A percentile compares a stretch with the other conserved stretches of the same genome.
Conservation (phyloP, 2,888 invertebrate species). For the Cephus rjabovi region DNA sequence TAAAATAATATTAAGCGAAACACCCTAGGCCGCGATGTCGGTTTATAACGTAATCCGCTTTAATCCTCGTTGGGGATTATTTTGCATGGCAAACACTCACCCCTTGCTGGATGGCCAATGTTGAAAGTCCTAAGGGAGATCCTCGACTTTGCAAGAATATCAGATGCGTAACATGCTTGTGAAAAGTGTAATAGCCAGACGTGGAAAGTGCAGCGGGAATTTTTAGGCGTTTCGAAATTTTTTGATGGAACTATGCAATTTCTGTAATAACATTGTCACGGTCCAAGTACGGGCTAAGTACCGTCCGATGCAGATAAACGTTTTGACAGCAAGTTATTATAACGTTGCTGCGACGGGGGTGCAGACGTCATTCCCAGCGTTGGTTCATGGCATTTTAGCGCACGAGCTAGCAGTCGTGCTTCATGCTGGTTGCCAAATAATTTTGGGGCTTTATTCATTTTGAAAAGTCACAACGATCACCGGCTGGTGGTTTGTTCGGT, state of each 20-base stretch:
- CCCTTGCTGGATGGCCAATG: neutral
- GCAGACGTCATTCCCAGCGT: neutral
- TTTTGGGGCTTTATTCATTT: neutral
- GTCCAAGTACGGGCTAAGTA: neutral
- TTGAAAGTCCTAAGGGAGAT: neutral
- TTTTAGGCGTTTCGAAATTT: neutral
- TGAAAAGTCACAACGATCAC: neutral
- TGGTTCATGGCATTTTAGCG: neutral
- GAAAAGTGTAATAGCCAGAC: neutral
- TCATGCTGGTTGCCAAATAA: neutral
- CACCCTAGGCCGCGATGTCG: slow-evolving; percentile 29
- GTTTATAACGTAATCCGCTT: slow-evolving; percentile 28
- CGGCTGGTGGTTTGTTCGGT: neutral
- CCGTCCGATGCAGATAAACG: neutral
- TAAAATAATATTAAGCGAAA: slow-evolving; percentile 46
- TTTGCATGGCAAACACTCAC: slow-evolving; percentile 22
- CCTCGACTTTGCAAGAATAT: neutral
- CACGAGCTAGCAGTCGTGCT: neutral
- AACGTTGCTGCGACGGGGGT: neutral
- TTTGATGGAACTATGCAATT: neutral
- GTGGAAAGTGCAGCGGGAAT: neutral
- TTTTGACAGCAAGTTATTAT: neutral
- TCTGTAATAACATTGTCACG: neutral
- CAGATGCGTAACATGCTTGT: neutral
- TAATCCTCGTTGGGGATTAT: slow-evolving; percentile 34